Percentiles rank a stretch among this genome's conserved stretches.
These are phyloP conservation scores for Rynchops niger DNA, from an alignment of 2,113 vertebrate species.

Conservation along the genomic window DNA sequence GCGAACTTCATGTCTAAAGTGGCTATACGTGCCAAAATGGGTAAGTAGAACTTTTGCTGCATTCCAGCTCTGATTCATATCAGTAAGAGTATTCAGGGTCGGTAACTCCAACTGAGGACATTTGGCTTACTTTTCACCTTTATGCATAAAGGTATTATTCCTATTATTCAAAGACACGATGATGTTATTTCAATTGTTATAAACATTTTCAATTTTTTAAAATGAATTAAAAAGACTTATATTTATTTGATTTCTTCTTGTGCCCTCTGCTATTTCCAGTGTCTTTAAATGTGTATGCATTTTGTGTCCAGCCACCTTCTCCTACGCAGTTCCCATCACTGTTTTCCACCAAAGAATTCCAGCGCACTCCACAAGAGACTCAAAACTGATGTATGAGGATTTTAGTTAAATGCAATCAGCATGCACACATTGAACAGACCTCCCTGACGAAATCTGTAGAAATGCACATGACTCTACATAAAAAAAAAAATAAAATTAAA, in stretches of 20 bases:
- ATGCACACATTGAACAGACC: background rate
- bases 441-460: background rate
- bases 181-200: background rate
- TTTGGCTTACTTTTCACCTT: background rate
- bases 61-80: background rate
- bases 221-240: background rate
- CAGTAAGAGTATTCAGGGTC: background rate
- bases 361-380: background rate
- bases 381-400: background rate
- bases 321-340: background rate
- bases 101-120: background rate
- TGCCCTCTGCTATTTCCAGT: background rate
- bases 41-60: background rate
- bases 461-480: background rate
- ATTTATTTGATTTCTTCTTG: background rate
- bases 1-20: background rate
- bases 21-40: background rate
- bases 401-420: background rate
- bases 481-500: background rate
- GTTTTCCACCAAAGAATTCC: background rate
- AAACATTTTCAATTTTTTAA: background rate
- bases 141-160: background rate
- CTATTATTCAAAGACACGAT: background rate
- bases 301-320: background rate
- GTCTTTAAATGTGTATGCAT: background rate